phyloP scores from a whole-genome alignment of 2,888 invertebrate genomes.

The Hirtodrosophila trivittata region DNA sequence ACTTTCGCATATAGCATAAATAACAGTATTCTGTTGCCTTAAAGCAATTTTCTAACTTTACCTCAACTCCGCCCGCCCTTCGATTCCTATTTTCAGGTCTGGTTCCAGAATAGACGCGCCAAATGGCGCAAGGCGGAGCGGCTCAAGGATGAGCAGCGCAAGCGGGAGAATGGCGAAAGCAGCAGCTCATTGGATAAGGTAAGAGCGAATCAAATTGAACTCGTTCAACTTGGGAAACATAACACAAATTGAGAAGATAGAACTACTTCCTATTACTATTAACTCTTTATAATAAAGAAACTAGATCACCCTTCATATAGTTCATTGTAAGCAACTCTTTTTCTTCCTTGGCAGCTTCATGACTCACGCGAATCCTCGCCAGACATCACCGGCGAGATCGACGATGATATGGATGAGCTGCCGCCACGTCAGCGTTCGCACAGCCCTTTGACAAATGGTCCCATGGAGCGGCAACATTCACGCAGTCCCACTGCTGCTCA shows the following conservation, averaged over 20 bases:
- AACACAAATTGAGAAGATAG: no score
- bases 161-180: constrained; percentile 89
- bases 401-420: constrained; percentile 81
- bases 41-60: constrained; percentile 64
- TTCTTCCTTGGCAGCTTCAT: constrained; percentile 72
- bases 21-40: constrained; percentile 43
- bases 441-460: constrained; percentile 77
- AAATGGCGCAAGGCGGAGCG: constrained; percentile 97
- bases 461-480: constrained; percentile 70
- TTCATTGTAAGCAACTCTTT: not conserved
- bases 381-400: constrained; percentile 84
- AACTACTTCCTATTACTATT: not conserved
- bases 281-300: no score
- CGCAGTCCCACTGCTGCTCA: constrained; percentile 79
- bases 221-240: not conserved
- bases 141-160: constrained; percentile 95
- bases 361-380: constrained; percentile 84
- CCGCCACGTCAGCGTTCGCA: constrained; percentile 78
- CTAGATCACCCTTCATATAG: not conserved
- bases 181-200: constrained; percentile 86
- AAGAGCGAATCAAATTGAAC: constrained; percentile 17
- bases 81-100: constrained; percentile 87
- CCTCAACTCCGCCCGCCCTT: constrained; percentile 10
- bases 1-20: constrained; percentile 59
- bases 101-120: constrained; percentile 96